These are phyloP conservation scores for Macropis europaea DNA, from an alignment of 2,888 invertebrate species.

Conservation along the genomic window DNA sequence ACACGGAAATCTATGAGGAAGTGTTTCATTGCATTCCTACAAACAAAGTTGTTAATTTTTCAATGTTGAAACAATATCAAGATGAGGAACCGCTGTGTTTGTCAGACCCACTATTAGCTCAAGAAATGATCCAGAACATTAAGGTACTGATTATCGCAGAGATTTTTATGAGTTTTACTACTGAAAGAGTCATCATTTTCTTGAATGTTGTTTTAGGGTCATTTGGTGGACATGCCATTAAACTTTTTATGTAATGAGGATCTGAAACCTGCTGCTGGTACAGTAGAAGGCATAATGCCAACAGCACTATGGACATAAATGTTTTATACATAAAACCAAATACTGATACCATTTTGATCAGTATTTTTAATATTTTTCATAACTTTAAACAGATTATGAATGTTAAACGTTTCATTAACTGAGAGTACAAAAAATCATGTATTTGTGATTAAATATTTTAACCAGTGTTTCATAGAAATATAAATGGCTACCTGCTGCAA, in stretches of 20 bases:
- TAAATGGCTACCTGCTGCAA: neutral
- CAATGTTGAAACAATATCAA: conserved; percentile 88
- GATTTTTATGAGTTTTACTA: conserved; percentile 2
- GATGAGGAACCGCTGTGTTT: conserved; percentile 87
- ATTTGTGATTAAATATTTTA: conserved; percentile 11
- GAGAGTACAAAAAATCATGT: conserved; percentile 27
- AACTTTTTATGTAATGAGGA: conserved; percentile 93
- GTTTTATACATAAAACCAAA: neutral
- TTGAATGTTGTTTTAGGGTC: conserved; percentile 83
- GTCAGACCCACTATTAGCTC: conserved; percentile 87
- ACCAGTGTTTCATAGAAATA: neutral
- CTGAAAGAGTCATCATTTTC: conserved; percentile 11
- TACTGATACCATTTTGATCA: neutral
- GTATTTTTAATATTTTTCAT: neutral
- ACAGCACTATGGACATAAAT: conserved; percentile 91
- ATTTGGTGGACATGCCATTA: conserved; percentile 93
- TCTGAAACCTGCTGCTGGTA: conserved; percentile 89
- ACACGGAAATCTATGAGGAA: conserved; percentile 95
- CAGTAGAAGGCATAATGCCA: conserved; percentile 96
- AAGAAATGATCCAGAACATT: conserved; percentile 87
- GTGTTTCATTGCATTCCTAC: conserved; percentile 95
- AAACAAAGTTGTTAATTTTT: conserved; percentile 89
- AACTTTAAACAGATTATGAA: neutral
- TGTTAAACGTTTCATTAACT: neutral
- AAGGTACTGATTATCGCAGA: conserved; percentile 80